Evolutionary conservation across 2,113 vertebrate species (phyloP), one percentile per base, ranked within the genome.

Genomic region (Microtus ochrogaster): DNA sequence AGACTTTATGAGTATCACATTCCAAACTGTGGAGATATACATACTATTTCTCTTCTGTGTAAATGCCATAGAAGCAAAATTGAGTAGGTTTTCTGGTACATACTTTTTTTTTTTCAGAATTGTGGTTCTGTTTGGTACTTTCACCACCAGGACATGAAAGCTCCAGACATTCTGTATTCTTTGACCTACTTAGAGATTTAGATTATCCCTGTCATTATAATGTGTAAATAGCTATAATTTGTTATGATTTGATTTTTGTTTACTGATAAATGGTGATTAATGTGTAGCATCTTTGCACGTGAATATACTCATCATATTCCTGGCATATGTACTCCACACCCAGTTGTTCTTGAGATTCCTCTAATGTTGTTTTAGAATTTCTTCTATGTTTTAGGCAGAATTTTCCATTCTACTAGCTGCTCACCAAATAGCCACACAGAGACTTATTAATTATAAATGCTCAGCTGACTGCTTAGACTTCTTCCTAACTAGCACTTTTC

Each of bases 41-140:
- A n/a, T 41, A 44, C 0, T 39, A 0, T 70, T 66, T 89, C 78
- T 88, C 73, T 36, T 16, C 0, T n/a, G 9, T 22, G 12, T 63
- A 95, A 49, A 85, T 49, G 55, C 14, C 0, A 6, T 58, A 33
- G 17, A 7, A 86, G 39, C 68, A 41, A 41, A 93, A 86, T 21
- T 36, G 24, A 12, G 22, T 65, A 26, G 4, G 26, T 82, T 10
- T 65, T 55, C 44, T 30, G 28, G 3, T 52, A 81, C 4, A 7
- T 70, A 1, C 86, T 26, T 47, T 92, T 93, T 92, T 91, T 44
- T 92, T 89, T 91, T 89, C 28, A 14, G n/a, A 55, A 7, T 65
- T 5, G 22, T 86, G 55, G 10, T 24, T 82, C 58, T 3, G 36
- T 63, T 96, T 86, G 33, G 41, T 7, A 52, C 55, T 94, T 92